A percentile compares a stretch with the other conserved stretches of the same genome.
These are phyloP conservation scores for Drosophila buzzatii DNA, from an alignment of 2,888 invertebrate species.

Conservation along the genomic window DNA sequence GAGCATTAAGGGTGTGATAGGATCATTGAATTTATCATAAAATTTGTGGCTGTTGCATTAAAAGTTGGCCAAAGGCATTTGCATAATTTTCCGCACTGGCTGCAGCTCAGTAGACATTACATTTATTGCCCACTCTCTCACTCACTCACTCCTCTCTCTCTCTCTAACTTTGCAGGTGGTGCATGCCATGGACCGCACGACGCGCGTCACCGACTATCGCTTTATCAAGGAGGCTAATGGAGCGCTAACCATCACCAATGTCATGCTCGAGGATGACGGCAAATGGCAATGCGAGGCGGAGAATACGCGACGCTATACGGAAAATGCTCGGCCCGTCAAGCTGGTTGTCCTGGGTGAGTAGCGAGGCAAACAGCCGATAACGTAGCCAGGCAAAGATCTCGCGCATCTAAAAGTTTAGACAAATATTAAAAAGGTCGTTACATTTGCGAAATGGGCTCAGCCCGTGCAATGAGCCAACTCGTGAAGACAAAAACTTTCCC, in stretches of 20 bases:
- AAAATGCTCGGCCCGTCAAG: constrained; percentile 88
- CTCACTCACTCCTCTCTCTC: constrained; percentile 8
- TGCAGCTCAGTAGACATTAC: constrained; percentile 54
- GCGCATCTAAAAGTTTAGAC: constrained; percentile 53
- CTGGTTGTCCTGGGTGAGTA: constrained; percentile 89
- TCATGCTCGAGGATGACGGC: constrained; percentile 89
- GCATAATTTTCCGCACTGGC: constrained; percentile 59
- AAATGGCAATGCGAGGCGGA: constrained; percentile 90
- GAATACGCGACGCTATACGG: constrained; percentile 87
- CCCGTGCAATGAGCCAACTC: constrained; percentile 43
- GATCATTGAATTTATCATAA: constrained; percentile 52
- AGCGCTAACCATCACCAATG: constrained; percentile 85
- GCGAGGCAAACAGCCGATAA: background rate
- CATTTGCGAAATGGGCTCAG: constrained; percentile 62
- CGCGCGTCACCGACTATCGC: constrained; percentile 85
- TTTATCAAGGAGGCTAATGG: constrained; percentile 85
- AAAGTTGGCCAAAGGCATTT: constrained; percentile 55
- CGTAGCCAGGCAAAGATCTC: background rate
- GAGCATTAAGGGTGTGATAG: too few species aligned
- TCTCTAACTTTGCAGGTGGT: constrained; percentile 76
- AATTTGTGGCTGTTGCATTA: constrained; percentile 68
- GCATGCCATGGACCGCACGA: constrained; percentile 84
- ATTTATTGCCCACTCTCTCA: constrained; percentile 47
- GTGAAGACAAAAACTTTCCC: constrained; percentile 23
- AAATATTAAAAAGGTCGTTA: constrained; percentile 60